Conservation (phyloP, 2,888 invertebrate genomes). For the Rhodophaea formosa region DNA sequence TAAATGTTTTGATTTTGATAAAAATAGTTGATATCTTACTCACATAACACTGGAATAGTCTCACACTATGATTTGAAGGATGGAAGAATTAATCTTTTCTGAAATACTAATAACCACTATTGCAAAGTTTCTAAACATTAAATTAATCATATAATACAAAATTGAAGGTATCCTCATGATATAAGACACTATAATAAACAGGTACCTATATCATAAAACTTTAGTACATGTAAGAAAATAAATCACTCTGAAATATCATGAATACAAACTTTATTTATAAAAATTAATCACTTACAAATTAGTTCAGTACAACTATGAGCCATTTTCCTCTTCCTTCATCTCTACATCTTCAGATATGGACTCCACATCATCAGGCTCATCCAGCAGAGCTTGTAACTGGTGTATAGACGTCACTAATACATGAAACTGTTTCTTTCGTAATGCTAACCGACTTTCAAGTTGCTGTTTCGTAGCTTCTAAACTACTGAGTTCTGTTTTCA, state of each 20-base stretch:
- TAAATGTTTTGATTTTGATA: no score
- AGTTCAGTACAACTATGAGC: slow-evolving; percentile 30
- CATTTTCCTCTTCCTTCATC: slow-evolving; percentile 57
- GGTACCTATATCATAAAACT: not conserved
- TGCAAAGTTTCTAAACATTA: no score
- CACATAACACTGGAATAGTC: no score
- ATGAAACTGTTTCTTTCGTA: slow-evolving; percentile 93
- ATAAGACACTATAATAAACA: no score
- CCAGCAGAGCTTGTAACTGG: slow-evolving; percentile 89
- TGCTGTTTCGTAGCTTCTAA: slow-evolving; percentile 86
- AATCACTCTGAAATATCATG: not conserved
- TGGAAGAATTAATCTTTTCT: no score
- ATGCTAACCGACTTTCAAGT: slow-evolving; percentile 88
- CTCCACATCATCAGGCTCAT: slow-evolving; percentile 84
- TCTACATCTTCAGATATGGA: slow-evolving; percentile 62
- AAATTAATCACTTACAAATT: not conserved
- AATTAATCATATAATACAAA: no score
- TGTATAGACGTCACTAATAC: slow-evolving; percentile 93
- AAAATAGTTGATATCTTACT: no score
- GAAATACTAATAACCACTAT: no score
- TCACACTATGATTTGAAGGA: no score
- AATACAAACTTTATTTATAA: not conserved
- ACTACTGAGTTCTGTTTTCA: slow-evolving; percentile 87
- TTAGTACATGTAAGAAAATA: not conserved
- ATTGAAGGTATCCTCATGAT: no score